Percentiles rank a stretch among this genome's conserved stretches.
Conservation (phyloP, 1,140 invertebrate genomes). For the Lanistes nyassanus region DNA sequence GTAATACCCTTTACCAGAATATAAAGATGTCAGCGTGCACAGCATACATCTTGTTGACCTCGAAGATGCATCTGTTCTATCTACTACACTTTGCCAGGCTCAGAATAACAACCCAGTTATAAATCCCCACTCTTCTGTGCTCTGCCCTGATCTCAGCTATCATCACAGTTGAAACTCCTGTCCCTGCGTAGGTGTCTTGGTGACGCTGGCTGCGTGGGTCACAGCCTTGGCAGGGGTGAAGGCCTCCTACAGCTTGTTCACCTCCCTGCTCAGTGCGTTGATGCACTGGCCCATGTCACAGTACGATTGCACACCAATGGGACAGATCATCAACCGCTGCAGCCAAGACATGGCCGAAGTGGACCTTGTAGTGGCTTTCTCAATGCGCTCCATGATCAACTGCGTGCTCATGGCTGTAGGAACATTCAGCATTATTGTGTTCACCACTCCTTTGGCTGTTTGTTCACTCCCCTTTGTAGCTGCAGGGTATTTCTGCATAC, state of each 20-base stretch:
- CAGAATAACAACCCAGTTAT: no score
- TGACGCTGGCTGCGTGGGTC: constrained; percentile 46
- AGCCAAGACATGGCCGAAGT: constrained; percentile 69
- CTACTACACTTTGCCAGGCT: no score
- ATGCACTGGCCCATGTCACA: constrained; percentile 76
- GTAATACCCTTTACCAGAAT: no score
- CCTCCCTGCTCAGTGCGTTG: constrained; percentile 66
- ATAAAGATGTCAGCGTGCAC: no score
- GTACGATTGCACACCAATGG: constrained; percentile 83
- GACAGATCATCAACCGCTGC: constrained; percentile 81
- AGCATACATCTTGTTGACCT: no score
- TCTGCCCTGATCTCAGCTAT: no score
- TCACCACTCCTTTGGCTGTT: constrained; percentile 86
- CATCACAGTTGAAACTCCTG: no score
- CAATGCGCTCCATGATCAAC: constrained; percentile 67
- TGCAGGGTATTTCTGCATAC: constrained; percentile 87
- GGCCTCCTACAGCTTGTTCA: constrained; percentile 61
- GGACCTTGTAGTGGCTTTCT: constrained; percentile 69
- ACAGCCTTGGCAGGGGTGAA: constrained; percentile 60
- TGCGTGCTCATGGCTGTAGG: constrained; percentile 79
- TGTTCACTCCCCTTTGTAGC: constrained; percentile 85
- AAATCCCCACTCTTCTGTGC: no score
- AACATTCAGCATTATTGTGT: constrained; percentile 87
- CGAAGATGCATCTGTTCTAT: no score
- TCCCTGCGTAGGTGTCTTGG: constrained; percentile 49